Evolutionary conservation across 2,888 invertebrate species (phyloP), one percentile per base, ranked within the genome.

Genomic region (Ischnura elegans): DNA sequence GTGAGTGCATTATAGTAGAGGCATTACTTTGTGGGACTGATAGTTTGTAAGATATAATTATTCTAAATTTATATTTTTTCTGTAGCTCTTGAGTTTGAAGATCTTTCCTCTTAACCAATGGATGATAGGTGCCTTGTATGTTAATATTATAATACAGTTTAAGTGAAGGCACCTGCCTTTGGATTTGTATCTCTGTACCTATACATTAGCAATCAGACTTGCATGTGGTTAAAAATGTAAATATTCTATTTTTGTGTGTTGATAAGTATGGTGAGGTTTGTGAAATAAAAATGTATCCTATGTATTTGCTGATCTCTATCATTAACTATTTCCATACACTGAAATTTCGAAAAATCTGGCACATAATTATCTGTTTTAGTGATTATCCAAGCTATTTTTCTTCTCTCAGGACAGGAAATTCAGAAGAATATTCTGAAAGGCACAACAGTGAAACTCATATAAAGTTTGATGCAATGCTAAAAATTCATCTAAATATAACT

Each of bases 201-300:
- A 36, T 51, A 36, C n/a, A 21, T 43, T 90, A 61, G 61, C 25
- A 61, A 66, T 29, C 43, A 61, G 43, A 90, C 6, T 36, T 90
- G 76, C 76, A 76, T 90, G 36, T 90, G 90, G 55, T 46, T 43
- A 55, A 43, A 43, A 43, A 90, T 90, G 90, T 90, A 90, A 90
- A 90, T 61, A 90, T n/a, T 90, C 90, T 90, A 90, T 90, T 90
- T 90, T 90, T 90, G 90, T 90, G 90, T 90, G 90, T 25, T n/a
- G 61, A 87, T 87, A 47, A 90, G 90, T 90, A 21, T n/a, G 43
- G 90, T 90, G 61, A 43, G 43, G 61, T 90, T 90, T 90, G 90
- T 90, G 90, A 90, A 90, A 90, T 90, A 90, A 90, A 76, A 90
- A 43, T 90, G 90, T 61, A 90, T 61, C 43, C 25, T n/a, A 16